These are phyloP conservation scores for Distichodus sexfasciatus DNA, from an alignment of 2,797 vertebrate species.

Conservation along the genomic window DNA sequence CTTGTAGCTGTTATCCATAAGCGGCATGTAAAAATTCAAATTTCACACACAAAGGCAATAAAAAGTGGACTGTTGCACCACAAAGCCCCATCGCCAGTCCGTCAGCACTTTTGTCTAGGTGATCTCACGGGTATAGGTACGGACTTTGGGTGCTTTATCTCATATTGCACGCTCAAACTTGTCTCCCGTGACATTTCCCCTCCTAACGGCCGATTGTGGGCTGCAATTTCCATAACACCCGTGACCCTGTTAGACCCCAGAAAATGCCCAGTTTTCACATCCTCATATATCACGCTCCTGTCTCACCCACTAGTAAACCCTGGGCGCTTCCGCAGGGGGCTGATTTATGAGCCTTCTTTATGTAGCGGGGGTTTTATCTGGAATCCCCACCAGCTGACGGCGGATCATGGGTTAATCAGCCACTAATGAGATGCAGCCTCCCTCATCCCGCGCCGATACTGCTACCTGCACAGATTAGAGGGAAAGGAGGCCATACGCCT, in stretches of 20 bases:
- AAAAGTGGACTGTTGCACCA: neutral
- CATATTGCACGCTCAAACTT: neutral
- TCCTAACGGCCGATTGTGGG: neutral
- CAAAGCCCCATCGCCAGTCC: neutral
- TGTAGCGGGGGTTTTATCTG: slow-evolving; percentile 40
- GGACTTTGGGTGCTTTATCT: neutral
- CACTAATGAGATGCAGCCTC: slow-evolving; percentile 39
- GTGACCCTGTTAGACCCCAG: slow-evolving; percentile 20
- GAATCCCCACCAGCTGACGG: slow-evolving; percentile 32
- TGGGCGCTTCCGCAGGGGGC: slow-evolving; percentile 23
- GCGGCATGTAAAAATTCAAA: neutral
- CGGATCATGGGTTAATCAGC: slow-evolving; percentile 49
- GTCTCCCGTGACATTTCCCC: neutral
- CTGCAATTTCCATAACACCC: slow-evolving; percentile 2
- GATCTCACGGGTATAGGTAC: neutral
- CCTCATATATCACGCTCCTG: slow-evolving; percentile 37
- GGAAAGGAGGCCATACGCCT: slow-evolving; percentile 35
- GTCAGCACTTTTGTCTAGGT: neutral
- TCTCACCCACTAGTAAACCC: slow-evolving; percentile 33
- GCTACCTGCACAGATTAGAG: slow-evolving; percentile 34
- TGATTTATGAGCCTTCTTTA: slow-evolving; percentile 47
- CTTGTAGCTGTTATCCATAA: neutral
- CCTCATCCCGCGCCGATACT: slow-evolving; percentile 17
- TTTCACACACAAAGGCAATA: too few relatives aligned
- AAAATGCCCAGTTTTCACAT: slow-evolving; percentile 10